Evolutionary conservation across 2,888 invertebrate genomes (phyloP), one percentile per base, ranked within the genome.

Genomic region (Augochlorella aurata): DNA sequence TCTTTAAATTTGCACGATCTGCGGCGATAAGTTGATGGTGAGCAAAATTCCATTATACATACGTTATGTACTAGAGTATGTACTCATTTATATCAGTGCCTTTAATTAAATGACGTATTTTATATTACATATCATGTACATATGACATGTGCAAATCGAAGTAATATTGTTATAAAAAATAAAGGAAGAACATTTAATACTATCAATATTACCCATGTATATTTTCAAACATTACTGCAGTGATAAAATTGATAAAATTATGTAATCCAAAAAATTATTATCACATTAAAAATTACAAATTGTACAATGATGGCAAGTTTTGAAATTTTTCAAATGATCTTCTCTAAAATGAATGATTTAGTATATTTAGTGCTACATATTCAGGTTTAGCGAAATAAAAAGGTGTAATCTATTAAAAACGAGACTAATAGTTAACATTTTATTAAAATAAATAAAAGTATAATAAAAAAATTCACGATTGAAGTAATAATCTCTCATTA

Each of bases 1-100:
- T 92, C 90, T 61, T 89, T 78, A 58, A 91, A 86, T 45, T 90
- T 81, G 12, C 86, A 81, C 21, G 69, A 83, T 70, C 86, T 81
- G 9, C 91, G 87, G 38, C 10, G 24, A 69, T 74, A 76, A 14
- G 45, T 21, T 47, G 18, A 0, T 21, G 74, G 50, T 4, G 63
- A 12, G 50, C 58, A 1, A 65, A 54, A 65, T 72, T 84, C 84
- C 84, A 83, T 84, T 63, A 63, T 18, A 18, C 2, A 73, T n/a
- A 44, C 3, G 38, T 38, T 38, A 38, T 38, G 38, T 38, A 38
- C 38, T 38, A 38, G 7, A 38, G 5, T 5, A 38, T 38, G 8
- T 24, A 24, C 14, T 38, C 7, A 49, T 24, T 61, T 18, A 18
- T 44, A 29, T 24, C 9, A 21, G 54, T 38, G 14, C 18, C 54